These are phyloP conservation scores for Vombatus ursinus DNA, from an alignment of 2,113 vertebrate species.

Conservation along the genomic window DNA sequence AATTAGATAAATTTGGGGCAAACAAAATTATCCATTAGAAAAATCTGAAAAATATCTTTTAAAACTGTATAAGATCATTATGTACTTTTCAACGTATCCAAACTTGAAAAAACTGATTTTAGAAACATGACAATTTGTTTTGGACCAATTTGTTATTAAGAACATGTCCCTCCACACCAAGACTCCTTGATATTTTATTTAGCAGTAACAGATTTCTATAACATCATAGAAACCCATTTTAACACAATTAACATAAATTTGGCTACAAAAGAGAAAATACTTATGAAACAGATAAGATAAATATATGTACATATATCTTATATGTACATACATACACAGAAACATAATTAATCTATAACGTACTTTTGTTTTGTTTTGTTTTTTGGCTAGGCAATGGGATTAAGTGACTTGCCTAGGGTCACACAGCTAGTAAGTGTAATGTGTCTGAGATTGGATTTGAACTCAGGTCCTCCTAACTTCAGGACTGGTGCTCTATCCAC, in stretches of 20 bases:
- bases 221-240: neutral
- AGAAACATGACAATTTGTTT: neutral
- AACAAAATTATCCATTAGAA: neutral
- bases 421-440: too few species aligned
- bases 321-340: neutral
- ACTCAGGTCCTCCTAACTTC: too few species aligned
- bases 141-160: slow-evolving; percentile 10
- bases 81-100: neutral
- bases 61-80: neutral
- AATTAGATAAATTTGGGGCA: neutral
- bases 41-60: neutral
- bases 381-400: too few species aligned
- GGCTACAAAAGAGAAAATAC: neutral
- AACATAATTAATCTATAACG: neutral
- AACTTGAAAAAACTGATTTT: neutral
- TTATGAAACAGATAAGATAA: neutral
- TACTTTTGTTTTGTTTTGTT: too few species aligned
- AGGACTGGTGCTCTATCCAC: too few species aligned
- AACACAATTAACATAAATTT: neutral
- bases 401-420: too few species aligned
- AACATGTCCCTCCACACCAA: neutral
- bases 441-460: too few species aligned
- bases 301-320: neutral
- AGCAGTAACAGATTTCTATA: neutral
- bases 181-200: slow-evolving; percentile 38